Base-by-base conservation (phyloP, 2,113 vertebrate genomes). In the Hemichromis elongatus region DNA sequence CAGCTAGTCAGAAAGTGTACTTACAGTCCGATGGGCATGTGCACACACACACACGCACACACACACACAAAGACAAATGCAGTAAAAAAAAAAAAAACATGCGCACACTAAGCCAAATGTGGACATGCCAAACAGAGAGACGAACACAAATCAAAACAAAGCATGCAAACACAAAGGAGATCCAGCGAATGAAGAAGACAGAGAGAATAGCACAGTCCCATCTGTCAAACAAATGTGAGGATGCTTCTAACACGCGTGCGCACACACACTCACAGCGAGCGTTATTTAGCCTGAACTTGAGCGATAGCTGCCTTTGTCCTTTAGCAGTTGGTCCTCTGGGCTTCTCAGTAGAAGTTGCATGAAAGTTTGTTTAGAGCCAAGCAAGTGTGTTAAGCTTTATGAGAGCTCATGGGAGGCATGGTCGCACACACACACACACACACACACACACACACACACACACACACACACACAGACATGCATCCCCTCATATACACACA, bases 361-460 rank as follows among this genome's bases (percentile, higher is more conserved):
- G 86, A 87, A 95, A 95, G 93, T 95, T 95, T 94, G 93, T 93
- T 94, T 92, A 86, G 87, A 91, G 93, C 94, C 83, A 87, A 94
- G 88, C 90, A 21, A 93, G 91, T 93, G 89, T 88, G 91, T 94
- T 93, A 93, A 94, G 93, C 93, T 94, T 93, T 92, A 94, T 91
- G 86, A 89, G 91, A 87, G 86, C 94, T 90, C 93, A 84, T 77
- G 86, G 94, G 94, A 90, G 87, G 88, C 53, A 40, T 86, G 83
- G 80, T 90, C 84, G 73, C 92, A 61, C 86, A 83, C 86, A 90
- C 86, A 90, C 75, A 89, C 79, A 80, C 61, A 83, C 57, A 61
- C 57, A 77, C 78, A 78, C 45, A 73, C 6, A 42, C 79, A 84
- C 59, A 78, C 28, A 28, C 28, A 28, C 28, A 28, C 28, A 28